These are phyloP conservation scores for Propsilocerus akamusi DNA, from an alignment of 1,140 invertebrate species.

Conservation along the genomic window DNA sequence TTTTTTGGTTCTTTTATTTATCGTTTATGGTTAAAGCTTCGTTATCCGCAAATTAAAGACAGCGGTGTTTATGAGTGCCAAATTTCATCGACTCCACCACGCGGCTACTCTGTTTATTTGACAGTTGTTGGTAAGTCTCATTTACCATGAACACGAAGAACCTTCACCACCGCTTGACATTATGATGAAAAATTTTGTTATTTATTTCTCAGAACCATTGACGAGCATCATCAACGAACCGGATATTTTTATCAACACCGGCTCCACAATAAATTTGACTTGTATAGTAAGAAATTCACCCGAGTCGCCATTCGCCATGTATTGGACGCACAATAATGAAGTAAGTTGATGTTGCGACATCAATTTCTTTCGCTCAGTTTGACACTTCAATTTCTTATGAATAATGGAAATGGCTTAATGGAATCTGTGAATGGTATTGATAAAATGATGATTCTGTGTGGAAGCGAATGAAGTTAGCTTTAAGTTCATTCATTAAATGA, in stretches of 20 bases:
- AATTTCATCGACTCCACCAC: slow-evolving; percentile 58
- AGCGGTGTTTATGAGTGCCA: slow-evolving; percentile 63
- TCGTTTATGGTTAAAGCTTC: slow-evolving; percentile 41
- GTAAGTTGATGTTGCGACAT: no score
- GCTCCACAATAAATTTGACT: slow-evolving; percentile 47
- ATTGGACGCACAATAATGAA: slow-evolving; percentile 42
- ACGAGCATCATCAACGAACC: slow-evolving; percentile 40
- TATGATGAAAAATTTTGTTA: background rate
- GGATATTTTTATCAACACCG: slow-evolving; percentile 43
- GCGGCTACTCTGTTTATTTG: slow-evolving; percentile 47
- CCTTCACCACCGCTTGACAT: background rate
- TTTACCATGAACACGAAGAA: no score
- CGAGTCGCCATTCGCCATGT: slow-evolving; percentile 39
- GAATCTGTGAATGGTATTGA: no score
- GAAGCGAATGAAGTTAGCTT: no score
- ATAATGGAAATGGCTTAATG: no score
- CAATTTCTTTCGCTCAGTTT: background rate
- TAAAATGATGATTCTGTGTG: no score
- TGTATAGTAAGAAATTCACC: slow-evolving; percentile 42
- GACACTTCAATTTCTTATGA: background rate
- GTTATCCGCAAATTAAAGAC: slow-evolving; percentile 43
- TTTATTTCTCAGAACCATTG: slow-evolving; percentile 42
- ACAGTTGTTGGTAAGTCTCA: slow-evolving; percentile 56
- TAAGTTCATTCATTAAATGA: no score
- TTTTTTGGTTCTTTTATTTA: no score